Conservation (phyloP, 2,113 vertebrate genomes). For the rabbit (Oryctolagus cuniculus) region mOryCun1.1 NC_091435.1:33214501-33215000, state of each 20-base stretch:
- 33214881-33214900: fast-evolving
- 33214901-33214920: not conserved
- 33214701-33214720: not conserved
- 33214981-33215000: not conserved
- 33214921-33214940: not conserved
- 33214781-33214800: not conserved
- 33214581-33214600: not conserved
- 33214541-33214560: not conserved
- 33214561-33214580: not conserved
- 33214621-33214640: not conserved
- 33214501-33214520: not conserved
- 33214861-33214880: not conserved
- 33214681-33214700: not conserved
- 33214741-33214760: not conserved
- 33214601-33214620: not conserved
- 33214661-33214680: not conserved
- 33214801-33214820: not conserved
- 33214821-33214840: not conserved
- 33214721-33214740: not conserved
- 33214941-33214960: not conserved
- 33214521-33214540: not conserved
- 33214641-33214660: not conserved
- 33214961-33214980: not conserved
- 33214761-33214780: not conserved
- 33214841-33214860: not conserved